Percentiles rank a stretch among this genome's conserved stretches.
phyloP scores from a whole-genome alignment of 2,113 vertebrate genomes.

The Pantherophis guttatus region DNA sequence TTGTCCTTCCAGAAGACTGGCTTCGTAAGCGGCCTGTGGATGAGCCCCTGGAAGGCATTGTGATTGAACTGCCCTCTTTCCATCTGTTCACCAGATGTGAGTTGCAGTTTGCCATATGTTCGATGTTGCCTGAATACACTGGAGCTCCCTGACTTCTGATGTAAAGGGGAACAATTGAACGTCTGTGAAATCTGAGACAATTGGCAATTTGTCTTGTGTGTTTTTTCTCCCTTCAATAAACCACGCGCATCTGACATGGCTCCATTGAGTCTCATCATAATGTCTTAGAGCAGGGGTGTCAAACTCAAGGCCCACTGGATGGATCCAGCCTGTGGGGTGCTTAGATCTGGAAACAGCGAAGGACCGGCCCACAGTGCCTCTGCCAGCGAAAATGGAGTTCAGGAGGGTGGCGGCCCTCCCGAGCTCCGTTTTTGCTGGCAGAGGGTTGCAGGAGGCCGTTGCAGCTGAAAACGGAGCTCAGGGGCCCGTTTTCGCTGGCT shows the following conservation, averaged over 20 bases:
- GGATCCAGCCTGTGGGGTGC: too few species aligned
- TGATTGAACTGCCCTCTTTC: neutral
- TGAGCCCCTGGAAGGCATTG: neutral
- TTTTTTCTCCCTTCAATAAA: neutral
- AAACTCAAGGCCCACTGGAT: too few species aligned
- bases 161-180: neutral
- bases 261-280: neutral
- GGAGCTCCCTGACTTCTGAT: neutral
- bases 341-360: too few species aligned
- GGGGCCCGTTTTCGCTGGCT: too few species aligned
- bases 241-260: neutral
- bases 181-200: neutral
- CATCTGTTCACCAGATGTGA: neutral
- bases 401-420: too few species aligned
- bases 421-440: too few species aligned
- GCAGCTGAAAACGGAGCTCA: too few species aligned
- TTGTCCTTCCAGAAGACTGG: neutral
- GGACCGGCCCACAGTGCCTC: too few species aligned
- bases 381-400: too few species aligned
- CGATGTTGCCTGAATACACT: neutral
- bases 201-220: neutral
- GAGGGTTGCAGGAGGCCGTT: too few species aligned
- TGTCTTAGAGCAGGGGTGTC: neutral
- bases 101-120: neutral
- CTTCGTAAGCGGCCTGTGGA: neutral